Percentiles rank a stretch among this genome's conserved stretches.
Evolutionary conservation across 2,888 invertebrate species (phyloP).

Genomic region (Lydus trimaculatus): DNA sequence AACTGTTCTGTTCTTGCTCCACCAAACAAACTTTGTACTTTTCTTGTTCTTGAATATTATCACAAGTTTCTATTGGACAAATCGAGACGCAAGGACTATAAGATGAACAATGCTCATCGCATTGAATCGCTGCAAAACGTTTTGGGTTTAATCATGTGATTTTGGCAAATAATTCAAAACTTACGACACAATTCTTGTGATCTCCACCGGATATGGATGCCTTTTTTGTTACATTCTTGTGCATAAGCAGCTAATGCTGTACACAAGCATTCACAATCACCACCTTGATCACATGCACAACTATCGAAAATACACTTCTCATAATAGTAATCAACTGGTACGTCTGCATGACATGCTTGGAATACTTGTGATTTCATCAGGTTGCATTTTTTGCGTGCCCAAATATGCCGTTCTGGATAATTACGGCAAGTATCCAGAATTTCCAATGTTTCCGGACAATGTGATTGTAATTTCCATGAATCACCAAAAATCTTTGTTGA

Average conservation of each 20-base stretch:
- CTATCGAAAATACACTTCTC: constrained; percentile 84
- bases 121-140: constrained; percentile 77
- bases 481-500: constrained; percentile 83
- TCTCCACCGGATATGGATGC: constrained; percentile 83
- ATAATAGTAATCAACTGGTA: constrained; percentile 74
- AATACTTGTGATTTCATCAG: constrained; percentile 78
- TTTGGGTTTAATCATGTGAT: not conserved
- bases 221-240: constrained; percentile 78
- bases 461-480: constrained; percentile 84
- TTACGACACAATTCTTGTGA: constrained; percentile 83
- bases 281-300: constrained; percentile 89
- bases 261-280: constrained; percentile 89
- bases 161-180: constrained; percentile 52
- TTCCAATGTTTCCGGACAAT: constrained; percentile 72
- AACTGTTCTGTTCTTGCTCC: constrained; percentile 67
- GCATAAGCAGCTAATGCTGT: constrained; percentile 89
- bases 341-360: constrained; percentile 78
- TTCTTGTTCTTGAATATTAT: constrained; percentile 63
- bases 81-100: constrained; percentile 84
- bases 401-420: constrained; percentile 75
- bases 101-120: constrained; percentile 79
- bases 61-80: constrained; percentile 86
- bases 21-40: constrained; percentile 55
- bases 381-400: constrained; percentile 81
- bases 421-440: constrained; percentile 78